Conservation (phyloP, 2,113 vertebrate species). For the Melanerpes formicivorus region DNA sequence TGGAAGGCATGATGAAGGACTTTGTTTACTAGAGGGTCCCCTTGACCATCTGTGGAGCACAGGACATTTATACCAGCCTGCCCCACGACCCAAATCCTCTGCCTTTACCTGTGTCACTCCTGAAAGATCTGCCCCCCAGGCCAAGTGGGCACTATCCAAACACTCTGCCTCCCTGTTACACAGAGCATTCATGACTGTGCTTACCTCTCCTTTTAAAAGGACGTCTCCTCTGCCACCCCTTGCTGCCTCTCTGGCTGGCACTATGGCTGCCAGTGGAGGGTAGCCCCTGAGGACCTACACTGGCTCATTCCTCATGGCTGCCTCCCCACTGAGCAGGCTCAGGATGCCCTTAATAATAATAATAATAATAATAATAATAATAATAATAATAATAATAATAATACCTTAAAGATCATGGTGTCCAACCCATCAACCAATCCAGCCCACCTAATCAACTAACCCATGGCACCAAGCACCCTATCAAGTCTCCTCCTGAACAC, state of each 20-base stretch:
- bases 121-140: accelerated
- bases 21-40: neutral
- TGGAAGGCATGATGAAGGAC: accelerated
- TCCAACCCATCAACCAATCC: no score
- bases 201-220: accelerated
- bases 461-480: no score
- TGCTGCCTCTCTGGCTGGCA: neutral
- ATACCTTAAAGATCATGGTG: no score
- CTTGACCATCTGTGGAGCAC: neutral
- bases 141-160: no score
- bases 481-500: no score
- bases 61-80: accelerated
- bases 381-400: no score
- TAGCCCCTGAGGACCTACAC: accelerated
- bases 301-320: accelerated
- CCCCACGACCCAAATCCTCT: neutral
- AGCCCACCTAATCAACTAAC: no score
- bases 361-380: no score
- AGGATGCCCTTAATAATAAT: no score
- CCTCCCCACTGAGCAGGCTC: neutral
- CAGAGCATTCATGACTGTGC: accelerated
- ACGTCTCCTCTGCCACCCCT: neutral
- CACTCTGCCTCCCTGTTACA: neutral
- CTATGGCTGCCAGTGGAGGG: accelerated
- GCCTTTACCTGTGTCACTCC: neutral